phyloP scores from a whole-genome alignment of 2,888 invertebrate species.

The Arctia plantaginis region DNA sequence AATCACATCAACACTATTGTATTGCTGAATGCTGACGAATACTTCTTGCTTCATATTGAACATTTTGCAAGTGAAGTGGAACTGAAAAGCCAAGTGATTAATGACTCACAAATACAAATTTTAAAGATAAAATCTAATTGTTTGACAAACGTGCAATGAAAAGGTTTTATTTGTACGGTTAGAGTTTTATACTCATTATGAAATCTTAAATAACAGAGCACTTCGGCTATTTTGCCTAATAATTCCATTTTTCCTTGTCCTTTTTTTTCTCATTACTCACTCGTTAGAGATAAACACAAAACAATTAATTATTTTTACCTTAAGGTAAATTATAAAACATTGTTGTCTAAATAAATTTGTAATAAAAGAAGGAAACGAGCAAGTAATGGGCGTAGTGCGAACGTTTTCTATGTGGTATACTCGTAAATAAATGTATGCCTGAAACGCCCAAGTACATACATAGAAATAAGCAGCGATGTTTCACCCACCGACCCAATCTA shows the following conservation, averaged over 20 bases:
- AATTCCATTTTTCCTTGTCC: neutral
- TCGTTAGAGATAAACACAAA: neutral
- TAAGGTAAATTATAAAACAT: neutral
- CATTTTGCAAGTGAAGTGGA: slow-evolving; percentile 23
- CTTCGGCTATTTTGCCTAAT: neutral
- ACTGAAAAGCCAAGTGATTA: slow-evolving; percentile 10
- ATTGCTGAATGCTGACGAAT: slow-evolving; percentile 47
- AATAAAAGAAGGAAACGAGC: neutral
- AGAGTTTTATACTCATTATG: neutral
- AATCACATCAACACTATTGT: slow-evolving; percentile 68
- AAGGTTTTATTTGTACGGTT: neutral
- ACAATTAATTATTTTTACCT: neutral
- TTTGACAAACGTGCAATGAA: neutral
- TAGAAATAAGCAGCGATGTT: neutral
- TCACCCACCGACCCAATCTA: neutral
- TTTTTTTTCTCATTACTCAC: neutral
- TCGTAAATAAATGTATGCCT: neutral
- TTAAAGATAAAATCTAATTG: neutral
- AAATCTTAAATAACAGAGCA: neutral
- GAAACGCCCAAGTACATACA: neutral
- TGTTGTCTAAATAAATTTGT: neutral
- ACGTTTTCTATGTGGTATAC: neutral
- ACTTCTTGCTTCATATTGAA: slow-evolving; percentile 56
- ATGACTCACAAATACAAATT: neutral
- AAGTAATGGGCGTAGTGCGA: neutral